Conservation (phyloP, 2,113 vertebrate species). For the Balaenoptera acutorostrata region DNA sequence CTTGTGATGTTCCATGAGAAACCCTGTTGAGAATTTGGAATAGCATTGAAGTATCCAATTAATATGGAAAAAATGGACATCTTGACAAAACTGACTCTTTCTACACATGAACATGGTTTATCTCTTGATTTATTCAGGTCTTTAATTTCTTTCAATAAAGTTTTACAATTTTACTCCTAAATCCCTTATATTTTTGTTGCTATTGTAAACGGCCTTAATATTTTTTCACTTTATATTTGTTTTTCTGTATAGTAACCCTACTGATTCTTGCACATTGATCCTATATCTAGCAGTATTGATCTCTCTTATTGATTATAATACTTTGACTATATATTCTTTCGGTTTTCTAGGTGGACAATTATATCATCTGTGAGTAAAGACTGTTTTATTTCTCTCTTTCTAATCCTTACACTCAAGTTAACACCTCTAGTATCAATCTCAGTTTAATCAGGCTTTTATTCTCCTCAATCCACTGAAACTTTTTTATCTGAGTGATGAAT, state of each 20-base stretch:
- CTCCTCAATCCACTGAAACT: background rate
- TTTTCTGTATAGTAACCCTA: background rate
- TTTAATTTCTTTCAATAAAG: background rate
- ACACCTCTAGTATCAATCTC: background rate
- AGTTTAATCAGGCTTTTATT: background rate
- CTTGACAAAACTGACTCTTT: conserved; percentile 7
- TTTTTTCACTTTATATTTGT: background rate
- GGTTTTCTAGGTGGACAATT: background rate
- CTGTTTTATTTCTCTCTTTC: background rate
- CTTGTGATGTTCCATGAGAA: background rate
- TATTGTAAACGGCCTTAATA: background rate
- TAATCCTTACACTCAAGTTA: background rate
- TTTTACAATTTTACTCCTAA: background rate
- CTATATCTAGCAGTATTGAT: background rate
- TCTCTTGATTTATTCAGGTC: background rate
- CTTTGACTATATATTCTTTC: background rate
- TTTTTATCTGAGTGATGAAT: background rate
- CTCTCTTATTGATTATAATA: background rate
- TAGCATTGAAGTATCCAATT: background rate
- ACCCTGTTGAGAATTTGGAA: background rate
- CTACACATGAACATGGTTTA: background rate
- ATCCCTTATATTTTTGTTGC: background rate
- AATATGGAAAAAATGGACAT: background rate
- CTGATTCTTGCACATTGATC: background rate
- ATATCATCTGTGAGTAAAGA: background rate